phyloP scores from a whole-genome alignment of 2,888 invertebrate genomes.

The Eristalis tenax region DNA sequence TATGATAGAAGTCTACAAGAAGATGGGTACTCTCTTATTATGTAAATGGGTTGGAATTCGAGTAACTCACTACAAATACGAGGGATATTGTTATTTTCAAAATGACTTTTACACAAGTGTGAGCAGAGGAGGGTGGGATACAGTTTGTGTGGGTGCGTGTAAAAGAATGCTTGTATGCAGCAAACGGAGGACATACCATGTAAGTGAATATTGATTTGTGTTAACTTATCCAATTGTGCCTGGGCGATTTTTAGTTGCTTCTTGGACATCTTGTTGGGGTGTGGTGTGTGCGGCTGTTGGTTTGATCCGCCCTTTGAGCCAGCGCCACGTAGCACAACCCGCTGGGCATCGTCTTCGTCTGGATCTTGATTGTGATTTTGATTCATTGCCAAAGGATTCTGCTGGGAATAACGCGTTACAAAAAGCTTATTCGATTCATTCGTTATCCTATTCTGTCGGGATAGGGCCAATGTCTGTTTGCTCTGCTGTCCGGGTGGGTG shows the following conservation, averaged over 20 bases:
- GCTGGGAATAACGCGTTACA: slow-evolving; percentile 52
- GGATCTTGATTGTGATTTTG: slow-evolving; percentile 83
- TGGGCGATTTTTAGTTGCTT: slow-evolving; percentile 87
- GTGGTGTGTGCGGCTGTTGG: slow-evolving; percentile 76
- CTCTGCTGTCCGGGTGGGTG: slow-evolving; percentile 72
- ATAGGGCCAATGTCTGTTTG: slow-evolving; percentile 80
- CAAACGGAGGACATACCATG: slow-evolving; percentile 86
- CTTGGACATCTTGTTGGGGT: slow-evolving; percentile 83
- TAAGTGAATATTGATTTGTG: slow-evolving; percentile 91
- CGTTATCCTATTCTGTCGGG: slow-evolving; percentile 79
- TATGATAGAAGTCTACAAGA: slow-evolving; percentile 10
- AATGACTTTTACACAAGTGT: not conserved
- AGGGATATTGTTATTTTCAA: not conserved
- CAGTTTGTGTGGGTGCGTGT: slow-evolving; percentile 34
- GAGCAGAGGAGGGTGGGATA: not conserved
- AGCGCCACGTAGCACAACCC: slow-evolving; percentile 35
- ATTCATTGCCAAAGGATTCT: slow-evolving; percentile 63
- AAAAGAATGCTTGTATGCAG: not conserved
- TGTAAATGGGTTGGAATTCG: slow-evolving; percentile 56
- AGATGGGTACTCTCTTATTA: slow-evolving; percentile 14
- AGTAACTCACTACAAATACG: slow-evolving; percentile 59
- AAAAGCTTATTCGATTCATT: slow-evolving; percentile 56
- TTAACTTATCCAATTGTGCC: slow-evolving; percentile 88
- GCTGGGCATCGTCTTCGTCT: slow-evolving; percentile 78
- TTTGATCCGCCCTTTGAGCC: slow-evolving; percentile 69